These are phyloP conservation scores for Argynnis bischoffii DNA, from an alignment of 2,888 invertebrate species.

Conservation along the genomic window DNA sequence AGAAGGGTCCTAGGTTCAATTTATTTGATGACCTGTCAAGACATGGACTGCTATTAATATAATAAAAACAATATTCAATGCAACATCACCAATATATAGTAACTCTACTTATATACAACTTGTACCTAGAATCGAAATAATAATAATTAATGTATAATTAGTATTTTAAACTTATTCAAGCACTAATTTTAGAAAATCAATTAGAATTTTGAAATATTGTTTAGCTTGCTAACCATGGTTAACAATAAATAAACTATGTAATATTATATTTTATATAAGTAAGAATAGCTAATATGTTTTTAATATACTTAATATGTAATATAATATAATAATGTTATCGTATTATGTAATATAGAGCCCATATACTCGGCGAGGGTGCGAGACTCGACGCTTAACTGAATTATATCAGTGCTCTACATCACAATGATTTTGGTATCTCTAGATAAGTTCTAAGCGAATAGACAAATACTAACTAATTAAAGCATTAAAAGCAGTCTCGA, in stretches of 20 bases:
- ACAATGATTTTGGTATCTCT: not conserved
- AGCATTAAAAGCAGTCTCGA: too few relatives aligned
- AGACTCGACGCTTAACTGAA: slow-evolving; percentile 20
- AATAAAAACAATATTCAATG: not conserved
- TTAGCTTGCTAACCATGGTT: too few relatives aligned
- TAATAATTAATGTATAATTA: too few relatives aligned
- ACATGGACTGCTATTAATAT: not conserved
- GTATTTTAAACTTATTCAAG: too few relatives aligned
- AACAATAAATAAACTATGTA: too few relatives aligned
- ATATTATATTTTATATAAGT: not conserved
- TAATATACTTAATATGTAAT: not conserved
- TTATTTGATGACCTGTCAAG: slow-evolving; percentile 26
- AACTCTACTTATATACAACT: too few relatives aligned
- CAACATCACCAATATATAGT: not conserved
- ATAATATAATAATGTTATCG: slow-evolving; percentile 1
- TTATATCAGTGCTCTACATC: slow-evolving; percentile 22
- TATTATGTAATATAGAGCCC: slow-evolving; percentile 12
- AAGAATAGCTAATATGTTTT: not conserved
- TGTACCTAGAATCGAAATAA: too few relatives aligned
- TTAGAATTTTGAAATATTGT: too few relatives aligned
- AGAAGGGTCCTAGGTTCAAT: slow-evolving; percentile 30
- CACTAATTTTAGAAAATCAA: too few relatives aligned
- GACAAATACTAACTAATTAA: not conserved
- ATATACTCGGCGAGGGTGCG: slow-evolving; percentile 18
- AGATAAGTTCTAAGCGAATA: not conserved